A percentile compares a stretch with the other conserved stretches of the same genome.
Evolutionary conservation across 2,888 invertebrate genomes (phyloP).

Genomic region (Dryocosmus kuriphilus): DNA sequence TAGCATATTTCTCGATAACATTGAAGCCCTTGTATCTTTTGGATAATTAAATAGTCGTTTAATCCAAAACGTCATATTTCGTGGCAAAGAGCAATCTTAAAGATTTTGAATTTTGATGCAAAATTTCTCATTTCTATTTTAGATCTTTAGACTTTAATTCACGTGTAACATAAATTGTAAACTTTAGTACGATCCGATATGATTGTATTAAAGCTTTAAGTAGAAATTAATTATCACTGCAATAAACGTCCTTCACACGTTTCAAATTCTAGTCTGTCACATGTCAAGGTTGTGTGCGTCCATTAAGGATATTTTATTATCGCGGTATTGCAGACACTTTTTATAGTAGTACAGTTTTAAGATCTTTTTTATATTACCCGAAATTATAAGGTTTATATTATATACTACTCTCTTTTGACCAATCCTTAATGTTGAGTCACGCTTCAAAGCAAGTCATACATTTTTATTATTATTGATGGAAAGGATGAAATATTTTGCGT

Average conservation of each 20-base stretch:
- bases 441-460: too few relatives aligned
- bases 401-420: too few relatives aligned
- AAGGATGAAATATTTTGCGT: too few relatives aligned
- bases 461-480: too few relatives aligned
- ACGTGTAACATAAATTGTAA: background rate
- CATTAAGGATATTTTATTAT: background rate
- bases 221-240: background rate
- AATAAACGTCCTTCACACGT: background rate
- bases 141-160: background rate
- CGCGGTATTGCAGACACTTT: background rate
- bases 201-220: background rate
- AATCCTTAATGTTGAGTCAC: too few relatives aligned
- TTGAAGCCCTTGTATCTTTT: background rate
- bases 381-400: too few relatives aligned
- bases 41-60: slow-evolving; percentile 6
- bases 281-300: background rate
- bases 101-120: background rate
- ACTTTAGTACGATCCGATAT: background rate
- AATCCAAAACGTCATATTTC: slow-evolving; percentile 13
- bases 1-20: background rate
- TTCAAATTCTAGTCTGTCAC: background rate
- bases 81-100: background rate
- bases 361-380: background rate
- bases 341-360: background rate
- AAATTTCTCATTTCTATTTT: background rate